Base-by-base conservation (phyloP, 2,888 invertebrate species). In the Erebia epiphron region DNA sequence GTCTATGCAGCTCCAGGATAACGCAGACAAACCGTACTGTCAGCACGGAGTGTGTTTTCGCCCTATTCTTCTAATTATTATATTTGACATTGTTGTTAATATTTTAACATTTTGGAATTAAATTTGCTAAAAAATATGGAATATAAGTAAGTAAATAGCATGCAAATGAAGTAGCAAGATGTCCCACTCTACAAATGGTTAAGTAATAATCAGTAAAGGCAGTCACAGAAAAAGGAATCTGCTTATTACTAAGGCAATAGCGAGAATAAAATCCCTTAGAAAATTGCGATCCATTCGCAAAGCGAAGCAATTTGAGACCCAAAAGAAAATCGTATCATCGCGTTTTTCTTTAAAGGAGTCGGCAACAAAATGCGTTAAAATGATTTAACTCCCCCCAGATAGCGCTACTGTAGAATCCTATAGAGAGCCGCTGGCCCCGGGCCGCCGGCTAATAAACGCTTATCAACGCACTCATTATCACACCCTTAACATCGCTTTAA, bases 401-500 rank as follows among this genome's bases (percentile, higher is more conserved):
- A 91, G 89, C 90, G 89, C 82, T 84, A 86, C 86, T 82, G 80
- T 81, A 81, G 80, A 84, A 82, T 86, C 82, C 87, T 88, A 89
- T 88, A 87, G 89, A 87, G 88, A 67, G 85, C 82, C 84, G 86
- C 85, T 83, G 80, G 77, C 81, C 86, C 82, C 82, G 82, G 81
- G 83, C 86, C 82, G 86, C 84, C 83, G 88, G 87, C 93, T 93
- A 93, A 93, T 93, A 93, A 93, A 93, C 89, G 93, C 93, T 93
- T 93, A 93, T 93, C 93, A 93, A 90, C 91, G 88, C 87, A 85
- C 92, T 92, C 92, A 93, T 94, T 94, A 94, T 94, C 93, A 91
- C 93, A 92, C 93, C 93, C 93, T 93, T 92, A 93, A 92, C 93
- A 91, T 92, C 92, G 88, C 91, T 91, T 93, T 92, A 93, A 93